Conservation (phyloP, 2,797 vertebrate species). For the Cynopterus sphinx region DNA sequence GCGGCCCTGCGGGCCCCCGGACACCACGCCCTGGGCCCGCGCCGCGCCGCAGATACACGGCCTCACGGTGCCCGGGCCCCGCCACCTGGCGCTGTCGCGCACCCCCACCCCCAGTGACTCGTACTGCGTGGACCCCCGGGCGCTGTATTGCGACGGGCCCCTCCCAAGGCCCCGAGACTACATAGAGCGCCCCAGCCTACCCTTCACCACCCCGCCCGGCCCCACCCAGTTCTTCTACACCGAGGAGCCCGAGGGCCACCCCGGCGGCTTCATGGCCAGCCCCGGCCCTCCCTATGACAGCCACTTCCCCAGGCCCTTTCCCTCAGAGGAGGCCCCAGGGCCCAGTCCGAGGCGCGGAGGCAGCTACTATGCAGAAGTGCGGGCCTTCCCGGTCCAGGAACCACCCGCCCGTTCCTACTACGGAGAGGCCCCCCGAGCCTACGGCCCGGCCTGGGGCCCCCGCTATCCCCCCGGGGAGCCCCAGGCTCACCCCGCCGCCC, state of each 20-base stretch:
- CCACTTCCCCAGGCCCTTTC: slow-evolving; percentile 84
- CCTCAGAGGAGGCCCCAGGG: slow-evolving; percentile 86
- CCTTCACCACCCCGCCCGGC: slow-evolving; percentile 89
- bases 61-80: slow-evolving; percentile 88
- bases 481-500: slow-evolving; percentile 85
- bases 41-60: slow-evolving; percentile 87
- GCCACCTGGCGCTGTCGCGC: slow-evolving; percentile 88
- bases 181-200: slow-evolving; percentile 88
- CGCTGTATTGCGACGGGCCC: slow-evolving; percentile 87
- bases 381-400: slow-evolving; percentile 90
- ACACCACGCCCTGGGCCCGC: slow-evolving; percentile 87
- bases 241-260: slow-evolving; percentile 89
- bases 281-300: slow-evolving; percentile 84
- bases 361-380: slow-evolving; percentile 89
- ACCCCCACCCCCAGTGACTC: slow-evolving; percentile 95
- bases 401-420: slow-evolving; percentile 89
- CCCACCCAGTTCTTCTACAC: slow-evolving; percentile 95
- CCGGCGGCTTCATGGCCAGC: slow-evolving; percentile 72
- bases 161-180: slow-evolving; percentile 88
- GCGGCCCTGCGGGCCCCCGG: slow-evolving; percentile 83
- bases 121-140: slow-evolving; percentile 91
- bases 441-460: slow-evolving; percentile 88
- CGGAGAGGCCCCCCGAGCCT: slow-evolving; percentile 88
- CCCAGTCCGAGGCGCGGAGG: slow-evolving; percentile 85
- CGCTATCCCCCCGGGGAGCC: slow-evolving; percentile 85